phyloP scores from a whole-genome alignment of 2,797 vertebrate genomes.

The Alcedo quadribrachys region DNA sequence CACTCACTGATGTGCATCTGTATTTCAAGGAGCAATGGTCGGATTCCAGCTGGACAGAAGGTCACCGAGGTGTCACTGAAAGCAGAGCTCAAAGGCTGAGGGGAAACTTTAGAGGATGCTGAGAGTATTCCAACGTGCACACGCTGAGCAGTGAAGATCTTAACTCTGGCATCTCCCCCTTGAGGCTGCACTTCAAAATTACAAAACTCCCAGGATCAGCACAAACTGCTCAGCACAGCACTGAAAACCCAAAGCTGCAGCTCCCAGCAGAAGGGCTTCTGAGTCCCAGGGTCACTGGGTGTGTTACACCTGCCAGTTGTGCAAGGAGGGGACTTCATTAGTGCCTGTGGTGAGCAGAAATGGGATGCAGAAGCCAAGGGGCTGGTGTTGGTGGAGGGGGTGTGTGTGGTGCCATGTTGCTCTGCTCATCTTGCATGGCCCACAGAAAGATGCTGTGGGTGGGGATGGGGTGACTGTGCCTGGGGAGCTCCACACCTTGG shows the following conservation, averaged over 20 bases:
- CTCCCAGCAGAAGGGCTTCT: background rate
- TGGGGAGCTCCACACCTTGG: background rate
- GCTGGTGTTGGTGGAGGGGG: background rate
- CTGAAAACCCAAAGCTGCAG: background rate
- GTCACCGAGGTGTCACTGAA: background rate
- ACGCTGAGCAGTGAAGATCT: slow-evolving; percentile 34
- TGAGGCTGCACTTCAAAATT: slow-evolving; percentile 64
- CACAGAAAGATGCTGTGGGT: background rate
- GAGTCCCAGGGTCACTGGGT: background rate
- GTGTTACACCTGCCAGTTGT: background rate
- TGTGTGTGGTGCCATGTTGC: background rate
- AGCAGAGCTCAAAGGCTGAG: background rate
- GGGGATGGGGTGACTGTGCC: background rate
- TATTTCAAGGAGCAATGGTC: background rate
- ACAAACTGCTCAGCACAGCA: background rate
- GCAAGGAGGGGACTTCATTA: background rate
- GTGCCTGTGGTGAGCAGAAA: background rate
- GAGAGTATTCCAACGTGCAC: background rate
- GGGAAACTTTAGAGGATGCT: background rate
- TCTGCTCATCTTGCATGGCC: background rate
- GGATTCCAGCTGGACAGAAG: background rate
- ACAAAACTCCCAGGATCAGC: slow-evolving; percentile 6
- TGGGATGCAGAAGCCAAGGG: background rate
- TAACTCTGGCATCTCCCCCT: slow-evolving; percentile 72
- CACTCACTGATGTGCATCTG: background rate